Conservation (phyloP, 2,113 vertebrate genomes). For the Hepsetus odoe region DNA sequence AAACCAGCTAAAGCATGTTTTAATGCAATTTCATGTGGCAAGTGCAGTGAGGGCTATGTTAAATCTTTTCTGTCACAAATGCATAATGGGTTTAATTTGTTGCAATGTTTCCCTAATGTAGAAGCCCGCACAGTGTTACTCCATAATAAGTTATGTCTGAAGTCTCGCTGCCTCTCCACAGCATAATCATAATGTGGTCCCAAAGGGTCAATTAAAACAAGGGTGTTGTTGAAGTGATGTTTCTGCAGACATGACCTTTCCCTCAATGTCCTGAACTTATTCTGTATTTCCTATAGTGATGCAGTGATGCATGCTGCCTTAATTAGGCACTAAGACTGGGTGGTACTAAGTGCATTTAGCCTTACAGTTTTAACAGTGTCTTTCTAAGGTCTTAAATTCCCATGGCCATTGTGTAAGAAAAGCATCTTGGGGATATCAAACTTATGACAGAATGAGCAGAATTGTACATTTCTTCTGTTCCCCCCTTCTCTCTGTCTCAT, state of each 20-base stretch:
- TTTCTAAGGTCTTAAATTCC: not conserved
- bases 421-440: not conserved
- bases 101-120: not conserved
- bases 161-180: conserved; percentile 7
- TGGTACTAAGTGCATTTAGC: not conserved
- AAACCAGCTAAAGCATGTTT: not conserved
- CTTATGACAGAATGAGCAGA: not conserved
- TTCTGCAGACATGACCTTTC: conserved; percentile 35
- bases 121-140: not conserved
- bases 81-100: not conserved
- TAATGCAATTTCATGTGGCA: not conserved
- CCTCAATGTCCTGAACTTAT: conserved; percentile 15
- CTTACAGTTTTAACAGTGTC: not conserved
- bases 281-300: not conserved
- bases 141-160: not conserved
- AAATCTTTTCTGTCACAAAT: not conserved
- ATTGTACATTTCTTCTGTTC: not conserved
- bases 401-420: not conserved
- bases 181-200: conserved; percentile 32
- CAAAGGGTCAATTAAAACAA: conserved; percentile 49
- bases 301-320: conserved; percentile 19
- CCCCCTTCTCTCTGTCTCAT: not conserved
- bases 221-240: conserved; percentile 33
- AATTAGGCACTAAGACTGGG: conserved; percentile 18
- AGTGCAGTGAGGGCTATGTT: not conserved